Evolutionary conservation across 2,797 vertebrate genomes (phyloP).

Genomic region (Sebastes baramenuke): DNA sequence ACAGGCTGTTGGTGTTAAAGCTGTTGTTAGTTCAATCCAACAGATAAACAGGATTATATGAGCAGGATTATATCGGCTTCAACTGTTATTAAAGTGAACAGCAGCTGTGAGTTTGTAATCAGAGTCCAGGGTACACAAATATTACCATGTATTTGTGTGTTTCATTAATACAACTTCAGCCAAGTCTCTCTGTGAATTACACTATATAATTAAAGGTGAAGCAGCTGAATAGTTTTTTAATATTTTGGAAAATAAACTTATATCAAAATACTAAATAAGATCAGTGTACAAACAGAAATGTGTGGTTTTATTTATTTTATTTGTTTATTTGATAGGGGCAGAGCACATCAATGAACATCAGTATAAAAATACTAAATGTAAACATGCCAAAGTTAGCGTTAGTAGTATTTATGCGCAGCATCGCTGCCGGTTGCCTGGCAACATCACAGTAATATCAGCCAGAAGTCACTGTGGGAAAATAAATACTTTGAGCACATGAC

Average conservation of each 20-base stretch:
- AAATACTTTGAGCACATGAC: neutral
- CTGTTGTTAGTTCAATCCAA: conserved; percentile 33
- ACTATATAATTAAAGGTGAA: neutral
- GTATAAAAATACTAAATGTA: no score
- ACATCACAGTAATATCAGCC: neutral
- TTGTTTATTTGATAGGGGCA: no score
- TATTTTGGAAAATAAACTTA: no score
- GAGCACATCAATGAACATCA: no score
- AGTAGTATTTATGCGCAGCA: neutral
- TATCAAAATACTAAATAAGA: no score
- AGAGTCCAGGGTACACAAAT: neutral
- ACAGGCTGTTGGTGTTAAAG: conserved; percentile 37
- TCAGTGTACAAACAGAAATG: no score
- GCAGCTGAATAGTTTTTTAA: no score
- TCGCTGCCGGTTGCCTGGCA: neutral
- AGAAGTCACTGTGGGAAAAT: no score
- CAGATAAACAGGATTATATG: conserved; percentile 35
- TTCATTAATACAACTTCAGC: neutral
- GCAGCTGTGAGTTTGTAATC: conserved; percentile 27
- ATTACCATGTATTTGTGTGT: neutral
- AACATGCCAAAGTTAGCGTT: no score
- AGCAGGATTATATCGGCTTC: conserved; percentile 35
- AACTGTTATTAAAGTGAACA: conserved; percentile 23
- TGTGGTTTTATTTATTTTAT: no score
- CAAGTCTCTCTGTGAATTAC: neutral